A percentile compares a stretch with the other conserved stretches of the same genome.
These are phyloP conservation scores for Fregata magnificens DNA, from an alignment of 2,113 vertebrate genomes.

Conservation along the genomic window DNA sequence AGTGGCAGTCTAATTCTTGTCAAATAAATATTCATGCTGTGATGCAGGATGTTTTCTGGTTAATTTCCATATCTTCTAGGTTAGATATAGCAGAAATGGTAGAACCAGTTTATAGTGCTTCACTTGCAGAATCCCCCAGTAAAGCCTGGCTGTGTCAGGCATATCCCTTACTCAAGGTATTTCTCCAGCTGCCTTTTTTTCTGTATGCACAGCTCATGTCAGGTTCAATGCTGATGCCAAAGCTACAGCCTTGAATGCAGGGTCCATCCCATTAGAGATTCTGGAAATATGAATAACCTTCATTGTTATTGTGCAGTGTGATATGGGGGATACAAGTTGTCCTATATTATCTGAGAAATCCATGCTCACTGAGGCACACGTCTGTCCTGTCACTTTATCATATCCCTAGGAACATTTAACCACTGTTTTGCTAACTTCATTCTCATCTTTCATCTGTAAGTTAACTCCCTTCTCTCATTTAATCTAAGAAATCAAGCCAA, in stretches of 20 bases:
- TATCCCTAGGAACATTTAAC: neutral
- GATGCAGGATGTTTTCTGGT: fast-evolving
- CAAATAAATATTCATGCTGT: neutral
- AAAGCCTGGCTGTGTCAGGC: neutral
- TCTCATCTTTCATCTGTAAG: neutral
- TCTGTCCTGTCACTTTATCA: neutral
- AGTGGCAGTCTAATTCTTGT: neutral
- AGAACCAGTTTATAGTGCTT: neutral
- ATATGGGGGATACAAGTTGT: neutral
- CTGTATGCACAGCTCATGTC: neutral
- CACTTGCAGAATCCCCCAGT: neutral
- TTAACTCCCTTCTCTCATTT: neutral
- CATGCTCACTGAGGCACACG: fast-evolving
- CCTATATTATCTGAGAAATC: neutral
- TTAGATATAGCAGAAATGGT: neutral
- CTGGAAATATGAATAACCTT: neutral
- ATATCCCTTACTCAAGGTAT: neutral
- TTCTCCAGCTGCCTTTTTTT: neutral
- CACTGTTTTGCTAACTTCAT: neutral
- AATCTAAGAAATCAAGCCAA: neutral
- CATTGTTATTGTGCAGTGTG: neutral
- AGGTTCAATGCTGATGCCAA: neutral
- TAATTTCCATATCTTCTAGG: neutral
- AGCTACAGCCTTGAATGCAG: neutral
- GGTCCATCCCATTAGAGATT: neutral